Evolutionary conservation across 2,888 invertebrate genomes (phyloP).

Genomic region (Congeria kusceri): DNA sequence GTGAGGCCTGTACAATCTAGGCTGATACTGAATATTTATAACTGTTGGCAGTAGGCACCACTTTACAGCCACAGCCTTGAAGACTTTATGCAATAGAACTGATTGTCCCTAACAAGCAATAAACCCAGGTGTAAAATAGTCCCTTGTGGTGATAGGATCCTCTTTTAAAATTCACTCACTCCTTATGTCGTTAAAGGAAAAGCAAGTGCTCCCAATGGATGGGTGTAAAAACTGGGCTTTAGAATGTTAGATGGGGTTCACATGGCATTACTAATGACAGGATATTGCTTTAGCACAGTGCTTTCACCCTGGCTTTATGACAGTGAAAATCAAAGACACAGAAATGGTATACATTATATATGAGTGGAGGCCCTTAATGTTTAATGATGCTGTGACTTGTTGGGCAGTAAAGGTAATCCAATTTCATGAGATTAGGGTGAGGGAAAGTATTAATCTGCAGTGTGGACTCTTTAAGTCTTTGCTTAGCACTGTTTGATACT

Average conservation of each 20-base stretch:
- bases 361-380: slow-evolving; percentile 52
- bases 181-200: slow-evolving; percentile 11
- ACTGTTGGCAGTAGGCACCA: too few species aligned
- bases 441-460: too few species aligned
- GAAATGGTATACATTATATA: slow-evolving; percentile 47
- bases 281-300: slow-evolving; percentile 38
- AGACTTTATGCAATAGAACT: too few species aligned
- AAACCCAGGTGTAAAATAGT: slow-evolving; percentile 5
- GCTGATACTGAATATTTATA: too few species aligned
- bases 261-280: slow-evolving; percentile 44
- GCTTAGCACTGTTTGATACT: too few species aligned
- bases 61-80: too few species aligned
- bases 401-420: slow-evolving; percentile 51
- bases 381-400: slow-evolving; percentile 56
- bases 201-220: slow-evolving; percentile 17
- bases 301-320: slow-evolving; percentile 54
- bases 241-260: slow-evolving; percentile 6
- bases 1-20: too few species aligned
- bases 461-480: too few species aligned
- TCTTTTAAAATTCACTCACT: slow-evolving; percentile 49
- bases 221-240: slow-evolving; percentile 20
- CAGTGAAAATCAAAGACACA: slow-evolving; percentile 52
- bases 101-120: slow-evolving; percentile 18
- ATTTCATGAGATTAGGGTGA: slow-evolving; percentile 16
- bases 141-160: slow-evolving; percentile 16